A percentile compares a stretch with the other conserved stretches of the same genome.
Evolutionary conservation across 2,888 invertebrate genomes (phyloP).

Genomic region (Molorchus minor): DNA sequence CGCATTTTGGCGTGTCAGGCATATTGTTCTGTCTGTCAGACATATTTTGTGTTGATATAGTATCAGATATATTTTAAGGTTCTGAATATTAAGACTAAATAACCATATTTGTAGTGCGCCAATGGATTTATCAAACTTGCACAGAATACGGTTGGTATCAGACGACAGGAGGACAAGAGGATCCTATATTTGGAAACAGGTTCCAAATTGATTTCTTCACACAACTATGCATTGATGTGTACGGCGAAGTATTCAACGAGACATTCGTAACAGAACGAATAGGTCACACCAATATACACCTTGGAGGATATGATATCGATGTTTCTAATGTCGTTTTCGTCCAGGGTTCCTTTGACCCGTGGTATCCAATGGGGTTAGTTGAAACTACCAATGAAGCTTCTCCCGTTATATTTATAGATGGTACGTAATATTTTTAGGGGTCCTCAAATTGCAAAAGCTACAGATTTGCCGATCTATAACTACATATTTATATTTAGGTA

Average conservation of each 20-base stretch:
- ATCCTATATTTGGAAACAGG: constrained; percentile 74
- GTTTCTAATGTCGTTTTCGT: constrained; percentile 67
- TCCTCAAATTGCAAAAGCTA: no score
- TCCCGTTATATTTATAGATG: constrained; percentile 45
- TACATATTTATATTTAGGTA: no score
- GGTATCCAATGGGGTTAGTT: constrained; percentile 66
- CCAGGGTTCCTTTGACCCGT: constrained; percentile 70
- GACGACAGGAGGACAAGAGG: constrained; percentile 76
- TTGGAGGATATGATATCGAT: constrained; percentile 64
- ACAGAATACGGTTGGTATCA: constrained; percentile 96
- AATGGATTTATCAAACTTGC: constrained; percentile 95
- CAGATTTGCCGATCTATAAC: no score
- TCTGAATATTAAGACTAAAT: no score
- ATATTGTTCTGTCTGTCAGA: no score
- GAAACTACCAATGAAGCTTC: constrained; percentile 54
- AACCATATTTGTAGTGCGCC: constrained; percentile 78
- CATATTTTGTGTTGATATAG: no score
- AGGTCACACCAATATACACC: constrained; percentile 66
- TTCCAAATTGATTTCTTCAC: constrained; percentile 74
- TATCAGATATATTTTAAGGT: no score
- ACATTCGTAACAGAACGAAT: constrained; percentile 69
- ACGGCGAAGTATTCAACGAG: constrained; percentile 64
- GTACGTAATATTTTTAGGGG: no score
- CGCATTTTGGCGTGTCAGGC: no score
- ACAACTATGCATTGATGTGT: constrained; percentile 81